Conservation (phyloP, 1,140 invertebrate species). For the Gonatopus flavifemur region DNA sequence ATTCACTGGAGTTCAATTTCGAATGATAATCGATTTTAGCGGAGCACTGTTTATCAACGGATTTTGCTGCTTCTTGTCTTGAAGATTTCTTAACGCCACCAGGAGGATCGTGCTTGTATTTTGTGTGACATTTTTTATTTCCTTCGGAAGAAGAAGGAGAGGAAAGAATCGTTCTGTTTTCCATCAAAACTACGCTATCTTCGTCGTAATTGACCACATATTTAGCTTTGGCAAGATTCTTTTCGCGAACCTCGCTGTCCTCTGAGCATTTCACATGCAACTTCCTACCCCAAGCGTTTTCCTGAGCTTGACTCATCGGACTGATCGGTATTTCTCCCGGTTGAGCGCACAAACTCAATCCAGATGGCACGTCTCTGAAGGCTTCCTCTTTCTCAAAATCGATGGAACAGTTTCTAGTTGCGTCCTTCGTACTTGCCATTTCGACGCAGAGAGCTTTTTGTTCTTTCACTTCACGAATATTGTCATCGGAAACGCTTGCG, state of each 20-base stretch:
- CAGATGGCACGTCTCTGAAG: constrained; percentile 48
- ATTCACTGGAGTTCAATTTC: not conserved
- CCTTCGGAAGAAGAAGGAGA: not conserved
- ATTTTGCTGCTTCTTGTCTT: constrained; percentile 1
- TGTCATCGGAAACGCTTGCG: constrained; percentile 48
- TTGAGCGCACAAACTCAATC: constrained; percentile 48
- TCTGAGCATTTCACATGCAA: constrained; percentile 1
- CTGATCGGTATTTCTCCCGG: constrained; percentile 51
- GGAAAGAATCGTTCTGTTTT: constrained; percentile 32
- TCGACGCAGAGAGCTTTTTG: constrained; percentile 45
- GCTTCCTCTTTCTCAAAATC: constrained; percentile 47
- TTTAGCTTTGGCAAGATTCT: constrained; percentile 39
- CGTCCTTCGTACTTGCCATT: constrained; percentile 25
- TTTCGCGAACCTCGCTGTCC: constrained; percentile 15
- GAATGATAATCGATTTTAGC: not conserved
- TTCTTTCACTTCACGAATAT: constrained; percentile 48
- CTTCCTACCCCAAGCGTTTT: constrained; percentile 31
- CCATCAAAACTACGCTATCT: constrained; percentile 45
- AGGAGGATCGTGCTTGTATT: no score
- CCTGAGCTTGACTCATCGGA: constrained; percentile 47
- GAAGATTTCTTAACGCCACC: not conserved
- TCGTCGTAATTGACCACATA: constrained; percentile 51
- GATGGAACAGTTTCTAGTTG: constrained; percentile 23
- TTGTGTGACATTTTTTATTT: no score
- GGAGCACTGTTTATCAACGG: not conserved